A percentile compares a stretch with the other conserved stretches of the same genome.
These are phyloP conservation scores for Mystacornis crossleyi DNA, from an alignment of 2,113 vertebrate species.

Conservation along the genomic window DNA sequence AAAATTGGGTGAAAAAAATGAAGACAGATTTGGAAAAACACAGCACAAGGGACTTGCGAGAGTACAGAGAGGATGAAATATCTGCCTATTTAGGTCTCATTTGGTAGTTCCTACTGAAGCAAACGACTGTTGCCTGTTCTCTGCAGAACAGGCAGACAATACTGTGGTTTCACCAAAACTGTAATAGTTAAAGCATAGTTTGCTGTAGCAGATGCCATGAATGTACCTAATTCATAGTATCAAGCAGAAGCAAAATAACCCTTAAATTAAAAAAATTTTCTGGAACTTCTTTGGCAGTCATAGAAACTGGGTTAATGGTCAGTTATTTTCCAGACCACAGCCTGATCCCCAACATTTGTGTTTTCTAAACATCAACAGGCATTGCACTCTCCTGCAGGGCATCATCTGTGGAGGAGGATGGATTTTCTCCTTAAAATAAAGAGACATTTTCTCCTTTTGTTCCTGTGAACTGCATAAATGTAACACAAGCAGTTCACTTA, in stretches of 20 bases:
- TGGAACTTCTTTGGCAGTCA: background rate
- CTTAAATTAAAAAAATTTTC: background rate
- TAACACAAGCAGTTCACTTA: background rate
- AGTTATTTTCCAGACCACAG: background rate
- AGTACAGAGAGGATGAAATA: background rate
- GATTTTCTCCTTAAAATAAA: background rate
- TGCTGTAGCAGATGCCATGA: background rate
- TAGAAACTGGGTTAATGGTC: background rate
- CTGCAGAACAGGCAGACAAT: background rate
- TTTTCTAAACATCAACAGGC: background rate
- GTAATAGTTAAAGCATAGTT: background rate
- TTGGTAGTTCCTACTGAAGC: background rate
- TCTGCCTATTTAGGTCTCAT: background rate
- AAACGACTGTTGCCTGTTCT: background rate
- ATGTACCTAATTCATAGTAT: background rate
- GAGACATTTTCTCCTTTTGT: background rate
- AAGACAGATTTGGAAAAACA: background rate
- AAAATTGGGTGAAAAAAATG: background rate
- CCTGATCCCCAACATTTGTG: background rate
- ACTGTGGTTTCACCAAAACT: background rate
- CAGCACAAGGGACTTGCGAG: background rate
- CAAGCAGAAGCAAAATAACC: background rate
- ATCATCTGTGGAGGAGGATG: background rate
- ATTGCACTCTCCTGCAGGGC: background rate
- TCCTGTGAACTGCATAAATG: background rate